Evolutionary conservation across 2,888 invertebrate species (phyloP), one percentile per base, ranked within the genome.

Genomic region (Steinernema hermaphroditum): DNA sequence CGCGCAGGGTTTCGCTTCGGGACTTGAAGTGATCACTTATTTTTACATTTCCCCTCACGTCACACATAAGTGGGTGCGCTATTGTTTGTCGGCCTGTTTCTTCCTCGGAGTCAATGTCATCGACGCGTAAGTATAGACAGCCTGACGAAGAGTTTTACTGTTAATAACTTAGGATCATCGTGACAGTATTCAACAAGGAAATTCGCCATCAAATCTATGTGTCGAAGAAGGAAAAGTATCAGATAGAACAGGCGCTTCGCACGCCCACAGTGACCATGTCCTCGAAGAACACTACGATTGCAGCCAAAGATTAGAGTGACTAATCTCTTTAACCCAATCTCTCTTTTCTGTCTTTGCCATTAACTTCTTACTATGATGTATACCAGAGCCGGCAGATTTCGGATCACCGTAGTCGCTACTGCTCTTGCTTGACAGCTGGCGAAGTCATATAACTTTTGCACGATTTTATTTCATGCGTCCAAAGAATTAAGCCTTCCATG

Each of bases 161-260:
- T 9, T 2, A 54, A 24, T 12, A 12, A 54, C 22, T 22, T 22
- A 54, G 54, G 16, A 54, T 54, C 24, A 54, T 54, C 27, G 54
- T 54, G 2, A 27, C 54, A 22, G 12, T 27, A 27, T 54, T 54
- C 24, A 54, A 54, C 24, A 54, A 54, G 22, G 54, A 54, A 8
- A 54, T 54, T 27, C 54, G 54, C 9, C 54, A 54, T 27, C 54
- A 22, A 27, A 54, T 54, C 19, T 54, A 54, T 27, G 16, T 54
- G 9, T 6, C 54, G 6, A 54, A 54, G 54, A 54, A 54, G n/a
- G 46, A 46, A 4, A 6, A n/a, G 22, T 16, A 9, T 46, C n/a
- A 46, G 22, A 46, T 46, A 2, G 46, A 46, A 16, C 46, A 46
- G 16, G 46, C 46, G 6, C 46, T n/a, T 4, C 46, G 46, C 16